Conservation (phyloP, 2,888 invertebrate genomes). For the Euclidia mi region DNA sequence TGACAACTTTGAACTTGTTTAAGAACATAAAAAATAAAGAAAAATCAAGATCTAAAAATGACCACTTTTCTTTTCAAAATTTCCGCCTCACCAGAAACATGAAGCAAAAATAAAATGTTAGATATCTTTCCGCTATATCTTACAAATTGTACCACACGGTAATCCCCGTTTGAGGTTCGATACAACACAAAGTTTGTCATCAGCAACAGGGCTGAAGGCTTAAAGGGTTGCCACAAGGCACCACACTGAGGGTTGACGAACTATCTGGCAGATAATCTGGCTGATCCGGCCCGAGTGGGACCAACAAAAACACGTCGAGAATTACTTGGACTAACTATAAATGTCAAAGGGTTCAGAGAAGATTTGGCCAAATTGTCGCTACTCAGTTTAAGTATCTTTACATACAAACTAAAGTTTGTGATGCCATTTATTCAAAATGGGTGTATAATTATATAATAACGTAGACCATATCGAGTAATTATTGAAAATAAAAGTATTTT, state of each 20-base stretch:
- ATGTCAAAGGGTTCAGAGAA: neutral
- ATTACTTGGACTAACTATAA: constrained; percentile 21
- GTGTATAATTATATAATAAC: too few species aligned
- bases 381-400: too few species aligned
- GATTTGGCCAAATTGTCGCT: neutral
- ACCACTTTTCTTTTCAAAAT: too few species aligned
- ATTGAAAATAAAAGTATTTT: too few species aligned
- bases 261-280: constrained; percentile 38
- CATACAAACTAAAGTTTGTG: too few species aligned
- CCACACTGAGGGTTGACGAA: constrained; percentile 42
- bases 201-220: constrained; percentile 46
- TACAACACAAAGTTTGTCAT: constrained; percentile 70
- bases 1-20: too few species aligned
- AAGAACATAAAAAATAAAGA: too few species aligned
- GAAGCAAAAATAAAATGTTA: too few species aligned
- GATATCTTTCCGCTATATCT: constrained; percentile 23
- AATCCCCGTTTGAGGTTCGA: constrained; percentile 59
- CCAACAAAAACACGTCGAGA: constrained; percentile 24
- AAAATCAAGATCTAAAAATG: too few species aligned
- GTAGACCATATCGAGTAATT: too few species aligned
- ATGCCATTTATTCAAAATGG: too few species aligned
- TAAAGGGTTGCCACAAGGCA: constrained; percentile 32
- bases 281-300: constrained; percentile 31
- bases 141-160: constrained; percentile 26
- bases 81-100: too few species aligned